Base-by-base conservation (phyloP, 1,140 invertebrate species). In the Drosophila subobscura region DNA sequence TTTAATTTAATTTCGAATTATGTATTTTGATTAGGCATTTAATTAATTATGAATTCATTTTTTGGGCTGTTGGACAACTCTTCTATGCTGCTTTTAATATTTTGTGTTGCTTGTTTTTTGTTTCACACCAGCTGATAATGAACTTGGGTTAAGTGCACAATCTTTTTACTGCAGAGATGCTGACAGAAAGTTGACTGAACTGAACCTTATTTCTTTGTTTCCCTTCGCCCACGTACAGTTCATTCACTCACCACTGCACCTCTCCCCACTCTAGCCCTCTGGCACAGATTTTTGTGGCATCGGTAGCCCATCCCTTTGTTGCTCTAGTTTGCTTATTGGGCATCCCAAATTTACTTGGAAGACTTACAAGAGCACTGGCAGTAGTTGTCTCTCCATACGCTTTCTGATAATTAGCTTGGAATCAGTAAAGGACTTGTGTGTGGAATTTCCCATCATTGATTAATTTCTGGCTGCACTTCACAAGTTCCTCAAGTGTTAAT, bases 301-400 rank as follows among this genome's bases (percentile, higher is more conserved):
- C 33, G 3, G 10, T 10, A 37, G 6, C 12, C 50, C 8, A n/a
- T 42, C 20, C 41, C 40, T 42, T 41, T 12, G 20, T 12, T n/a
- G n/a, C 23, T 22, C 29, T 12, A 10, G 29, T 33, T 23, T 22
- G 63, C 73, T 53, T 53, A 71, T 88, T 72, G 65, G 5, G 14
- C 54, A 63, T 45, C 20, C 65, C 50, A 33, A 60, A 56, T 66
- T 63, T 47, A 77, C 71, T 50, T 46, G 42, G 83, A 85, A 81
- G 78, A 81, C 83, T 56, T 75, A 85, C n/a, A 75, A 85, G 58
- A 25, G 8, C 63, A n/a, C 16, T 4, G 6, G 40, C 52, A 65
- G 52, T 25, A 50, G 44, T 33, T 41, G 20, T 25, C 20, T 23
- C 27, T 45, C 46, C 64, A 66, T 66, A 7, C 10, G 29, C 2